Percentiles rank a stretch among this genome's conserved stretches.
phyloP scores from a whole-genome alignment of 2,113 vertebrate species.

The Syngnathus typhle region DNA sequence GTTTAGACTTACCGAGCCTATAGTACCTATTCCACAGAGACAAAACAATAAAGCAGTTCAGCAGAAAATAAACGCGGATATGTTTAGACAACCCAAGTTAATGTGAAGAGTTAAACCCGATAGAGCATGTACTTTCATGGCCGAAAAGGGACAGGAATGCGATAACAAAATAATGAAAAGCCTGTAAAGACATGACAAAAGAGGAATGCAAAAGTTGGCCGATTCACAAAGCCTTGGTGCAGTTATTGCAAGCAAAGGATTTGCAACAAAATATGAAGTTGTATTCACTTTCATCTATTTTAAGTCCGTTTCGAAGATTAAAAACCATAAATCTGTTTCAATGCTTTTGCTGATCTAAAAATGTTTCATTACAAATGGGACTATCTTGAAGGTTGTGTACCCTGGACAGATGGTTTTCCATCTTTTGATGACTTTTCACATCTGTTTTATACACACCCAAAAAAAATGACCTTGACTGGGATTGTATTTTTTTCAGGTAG shows the following conservation, averaged over 20 bases:
- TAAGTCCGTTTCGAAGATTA: neutral
- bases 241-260: neutral
- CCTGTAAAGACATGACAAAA: neutral
- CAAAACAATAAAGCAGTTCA: neutral
- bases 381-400: neutral
- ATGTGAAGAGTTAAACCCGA: neutral
- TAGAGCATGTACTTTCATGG: neutral
- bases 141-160: neutral
- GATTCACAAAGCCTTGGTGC: neutral
- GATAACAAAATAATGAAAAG: neutral
- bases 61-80: neutral
- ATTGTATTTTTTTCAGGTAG: neutral
- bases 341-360: neutral
- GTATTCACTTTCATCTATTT: neutral
- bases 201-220: neutral
- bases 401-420: neutral
- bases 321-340: neutral
- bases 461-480: neutral
- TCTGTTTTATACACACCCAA: too few relatives aligned
- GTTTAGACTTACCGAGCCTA: too few relatives aligned
- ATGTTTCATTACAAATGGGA: neutral
- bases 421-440: neutral
- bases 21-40: too few relatives aligned
- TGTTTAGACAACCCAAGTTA: neutral
- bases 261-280: neutral